Conservation (phyloP, 2,888 invertebrate species). For the Punctoribates punctum region DNA sequence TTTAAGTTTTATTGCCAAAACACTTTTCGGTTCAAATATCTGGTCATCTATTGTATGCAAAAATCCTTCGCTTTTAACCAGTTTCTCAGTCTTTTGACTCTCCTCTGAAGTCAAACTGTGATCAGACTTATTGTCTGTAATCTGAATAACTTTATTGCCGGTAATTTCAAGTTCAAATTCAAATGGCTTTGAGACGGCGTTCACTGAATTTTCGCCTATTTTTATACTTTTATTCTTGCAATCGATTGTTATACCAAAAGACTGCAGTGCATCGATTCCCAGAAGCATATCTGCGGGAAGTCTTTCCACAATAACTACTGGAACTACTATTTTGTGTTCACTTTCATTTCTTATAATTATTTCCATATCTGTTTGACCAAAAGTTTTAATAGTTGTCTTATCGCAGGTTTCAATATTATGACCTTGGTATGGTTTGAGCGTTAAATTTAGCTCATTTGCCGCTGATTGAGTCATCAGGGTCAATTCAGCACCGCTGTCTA, state of each 20-base stretch:
- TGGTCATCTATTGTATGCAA: too few species aligned
- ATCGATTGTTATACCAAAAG: not conserved
- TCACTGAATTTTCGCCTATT: not conserved
- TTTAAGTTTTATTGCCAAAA: too few species aligned
- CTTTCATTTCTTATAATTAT: not conserved
- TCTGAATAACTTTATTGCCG: not conserved
- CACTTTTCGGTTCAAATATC: too few species aligned
- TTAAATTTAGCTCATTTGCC: not conserved
- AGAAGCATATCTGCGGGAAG: not conserved
- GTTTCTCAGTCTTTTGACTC: too few species aligned
- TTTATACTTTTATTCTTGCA: not conserved
- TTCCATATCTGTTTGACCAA: not conserved
- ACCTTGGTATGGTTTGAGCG: not conserved
- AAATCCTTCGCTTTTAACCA: too few species aligned
- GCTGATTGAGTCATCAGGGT: not conserved
- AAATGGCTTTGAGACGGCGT: not conserved
- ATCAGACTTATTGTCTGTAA: too few species aligned
- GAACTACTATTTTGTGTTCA: not conserved
- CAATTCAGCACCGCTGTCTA: not conserved
- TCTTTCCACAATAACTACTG: conserved; percentile 1
- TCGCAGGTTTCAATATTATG: not conserved
- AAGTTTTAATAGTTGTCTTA: not conserved
- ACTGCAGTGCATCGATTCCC: not conserved
- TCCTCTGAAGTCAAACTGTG: too few species aligned
- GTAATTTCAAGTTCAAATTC: not conserved